phyloP scores from a whole-genome alignment of 2,888 invertebrate species.

The Polydrusus cervinus region DNA sequence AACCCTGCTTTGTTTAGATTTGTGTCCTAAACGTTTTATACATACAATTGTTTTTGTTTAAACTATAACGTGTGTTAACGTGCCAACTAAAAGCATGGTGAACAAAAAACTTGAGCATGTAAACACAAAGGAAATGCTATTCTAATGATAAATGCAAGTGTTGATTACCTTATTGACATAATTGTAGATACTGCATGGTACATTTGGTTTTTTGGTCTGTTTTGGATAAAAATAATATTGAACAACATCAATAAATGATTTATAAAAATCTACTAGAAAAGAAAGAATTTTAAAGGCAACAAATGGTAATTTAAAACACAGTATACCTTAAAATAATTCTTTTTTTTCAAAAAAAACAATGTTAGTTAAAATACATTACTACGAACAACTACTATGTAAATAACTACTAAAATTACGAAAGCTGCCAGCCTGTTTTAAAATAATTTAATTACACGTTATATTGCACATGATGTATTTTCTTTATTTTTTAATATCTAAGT shows the following conservation, averaged over 20 bases:
- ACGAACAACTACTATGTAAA: conserved; percentile 9
- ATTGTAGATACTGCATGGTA: conserved; percentile 96
- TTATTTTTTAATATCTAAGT: no score
- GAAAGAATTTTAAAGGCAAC: conserved; percentile 12
- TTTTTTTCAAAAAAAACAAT: not conserved
- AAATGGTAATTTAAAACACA: not conserved
- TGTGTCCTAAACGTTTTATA: not conserved
- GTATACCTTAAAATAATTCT: not conserved
- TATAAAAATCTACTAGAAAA: conserved; percentile 37
- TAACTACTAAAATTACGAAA: conserved; percentile 7
- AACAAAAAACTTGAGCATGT: conserved; percentile 18
- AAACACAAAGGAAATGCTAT: conserved; percentile 19
- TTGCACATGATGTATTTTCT: no score
- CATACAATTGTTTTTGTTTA: not conserved
- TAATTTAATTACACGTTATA: not conserved
- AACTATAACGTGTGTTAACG: not conserved
- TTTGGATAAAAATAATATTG: conserved; percentile 73
- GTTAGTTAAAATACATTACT: conserved; percentile 5
- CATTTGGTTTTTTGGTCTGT: conserved; percentile 85
- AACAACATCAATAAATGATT: conserved; percentile 60
- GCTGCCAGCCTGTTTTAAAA: conserved; percentile 7
- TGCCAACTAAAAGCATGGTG: conserved; percentile 5
- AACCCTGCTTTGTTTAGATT: not conserved
- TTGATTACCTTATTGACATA: conserved; percentile 90
- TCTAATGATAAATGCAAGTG: conserved; percentile 49